Evolutionary conservation across 2,888 invertebrate species (phyloP).

Genomic region (Brenthis ino): DNA sequence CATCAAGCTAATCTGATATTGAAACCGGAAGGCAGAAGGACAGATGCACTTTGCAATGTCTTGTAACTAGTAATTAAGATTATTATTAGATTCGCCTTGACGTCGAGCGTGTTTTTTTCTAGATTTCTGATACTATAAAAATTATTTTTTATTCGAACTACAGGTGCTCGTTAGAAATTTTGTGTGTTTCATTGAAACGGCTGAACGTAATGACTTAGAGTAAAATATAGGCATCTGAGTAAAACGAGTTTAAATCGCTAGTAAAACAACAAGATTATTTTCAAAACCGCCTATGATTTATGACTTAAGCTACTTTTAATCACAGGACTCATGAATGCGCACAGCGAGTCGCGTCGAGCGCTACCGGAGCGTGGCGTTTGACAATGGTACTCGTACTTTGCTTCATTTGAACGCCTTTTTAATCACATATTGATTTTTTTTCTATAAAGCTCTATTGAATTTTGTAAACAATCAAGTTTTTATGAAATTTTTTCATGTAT

Average conservation of each 20-base stretch:
- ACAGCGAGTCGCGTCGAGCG: constrained; percentile 56
- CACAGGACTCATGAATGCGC: constrained; percentile 46
- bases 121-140: too few relatives aligned
- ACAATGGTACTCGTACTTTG: constrained; percentile 51
- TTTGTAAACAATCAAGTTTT: constrained; percentile 2
- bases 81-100: too few relatives aligned
- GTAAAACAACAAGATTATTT: background rate
- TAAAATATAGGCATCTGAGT: too few relatives aligned
- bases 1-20: too few relatives aligned
- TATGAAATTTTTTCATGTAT: background rate
- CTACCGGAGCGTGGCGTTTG: constrained; percentile 57
- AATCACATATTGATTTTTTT: constrained; percentile 42
- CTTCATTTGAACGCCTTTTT: constrained; percentile 51
- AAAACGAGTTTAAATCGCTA: too few relatives aligned
- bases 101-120: too few relatives aligned
- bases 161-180: too few relatives aligned
- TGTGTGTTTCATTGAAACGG: too few relatives aligned
- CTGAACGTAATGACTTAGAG: too few relatives aligned
- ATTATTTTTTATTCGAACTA: too few relatives aligned
- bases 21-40: too few relatives aligned
- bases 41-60: background rate
- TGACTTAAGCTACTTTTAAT: constrained; percentile 8
- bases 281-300: background rate
- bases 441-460: constrained; percentile 20
- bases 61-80: background rate